Evolutionary conservation across 2,888 invertebrate species (phyloP), one percentile per base, ranked within the genome.

Genomic region (Pandemis corylana): DNA sequence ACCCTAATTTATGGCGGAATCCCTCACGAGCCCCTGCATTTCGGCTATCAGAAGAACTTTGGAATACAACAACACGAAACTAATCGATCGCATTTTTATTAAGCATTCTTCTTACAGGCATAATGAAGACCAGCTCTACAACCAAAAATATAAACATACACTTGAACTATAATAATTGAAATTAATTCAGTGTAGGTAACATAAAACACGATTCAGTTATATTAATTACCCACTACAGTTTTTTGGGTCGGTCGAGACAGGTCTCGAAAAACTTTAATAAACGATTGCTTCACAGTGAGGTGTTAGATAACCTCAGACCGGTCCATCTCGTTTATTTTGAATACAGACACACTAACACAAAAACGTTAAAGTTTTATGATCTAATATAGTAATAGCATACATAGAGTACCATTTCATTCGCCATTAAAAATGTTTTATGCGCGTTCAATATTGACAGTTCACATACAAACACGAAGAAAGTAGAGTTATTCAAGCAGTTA

Each of bases 301-400:
- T 62, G 61, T 73, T 73, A 69, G 68, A 73, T 73, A 69, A 73
- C 64, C 36, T 28, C 51, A 20, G 51, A 73, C 73, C 73, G 73
- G 73, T 73, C 65, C 46, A 7, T 36, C 66, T 13, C 41, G 53
- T 53, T 36, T 53, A 7, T 59, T 28, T 12, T 10, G 59, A 59
- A 28, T 9, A 36, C 63, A 68, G 73, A 73, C 73, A 68, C 56
- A 59, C 64, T 73, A 67, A 69, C 73, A 73, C 49, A 69, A n/a
- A 73, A 69, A 73, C 56, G 12, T 36, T 7, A 42, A 20, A 62
- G 42, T n/a, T 62, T 12, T 41, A 62, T n/a, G 3, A 42, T 36
- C 46, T 5, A 12, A 46, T 46, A 46, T 42, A 13, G n/a, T 51
- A n/a, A 5, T 49, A 12, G 6, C 5, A 12, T 12, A 53, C 5